Evolutionary conservation across 2,888 invertebrate genomes (phyloP).

Genomic region (Callosobruchus maculatus): DNA sequence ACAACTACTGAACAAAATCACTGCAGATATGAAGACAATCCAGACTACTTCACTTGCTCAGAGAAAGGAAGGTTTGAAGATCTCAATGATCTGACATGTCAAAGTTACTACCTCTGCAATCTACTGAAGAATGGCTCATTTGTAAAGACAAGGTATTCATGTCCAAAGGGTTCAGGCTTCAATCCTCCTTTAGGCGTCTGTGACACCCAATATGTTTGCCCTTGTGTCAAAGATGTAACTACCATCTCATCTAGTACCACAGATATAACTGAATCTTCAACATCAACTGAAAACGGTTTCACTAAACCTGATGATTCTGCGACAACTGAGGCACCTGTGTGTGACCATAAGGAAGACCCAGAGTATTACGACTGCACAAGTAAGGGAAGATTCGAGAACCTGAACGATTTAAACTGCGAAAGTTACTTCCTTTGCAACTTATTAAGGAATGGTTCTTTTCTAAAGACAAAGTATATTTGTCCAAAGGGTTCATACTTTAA

Average conservation of each 20-base stretch:
- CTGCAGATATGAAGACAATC: not conserved
- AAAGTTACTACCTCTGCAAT: conserved; percentile 29
- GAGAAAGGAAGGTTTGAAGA: conserved; percentile 49
- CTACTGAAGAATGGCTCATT: conserved; percentile 31
- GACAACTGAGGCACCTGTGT: not conserved
- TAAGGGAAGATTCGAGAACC: conserved; percentile 49
- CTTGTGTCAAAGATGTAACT: conserved; percentile 8
- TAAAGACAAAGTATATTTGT: conserved; percentile 34
- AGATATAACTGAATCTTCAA: not conserved
- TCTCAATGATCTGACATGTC: conserved; percentile 38
- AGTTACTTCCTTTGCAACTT: conserved; percentile 28
- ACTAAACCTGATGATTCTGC: not conserved
- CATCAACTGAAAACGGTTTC: not conserved
- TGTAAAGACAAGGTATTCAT: conserved; percentile 32
- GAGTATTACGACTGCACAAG: conserved; percentile 27
- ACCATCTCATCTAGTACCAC: conserved; percentile 11
- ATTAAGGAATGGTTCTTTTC: conserved; percentile 31
- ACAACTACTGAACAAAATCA: conserved; percentile 12
- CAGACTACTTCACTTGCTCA: conserved; percentile 25
- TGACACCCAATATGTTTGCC: conserved; percentile 18
- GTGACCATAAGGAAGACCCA: not conserved
- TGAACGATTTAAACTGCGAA: conserved; percentile 36
- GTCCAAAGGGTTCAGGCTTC: conserved; percentile 22
- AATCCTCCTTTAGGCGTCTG: conserved; percentile 20
- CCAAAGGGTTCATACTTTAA: conserved; percentile 26